Percentiles rank a stretch among this genome's conserved stretches.
phyloP scores from a whole-genome alignment of 2,888 invertebrate genomes.

The Herminia tarsipennalis region DNA sequence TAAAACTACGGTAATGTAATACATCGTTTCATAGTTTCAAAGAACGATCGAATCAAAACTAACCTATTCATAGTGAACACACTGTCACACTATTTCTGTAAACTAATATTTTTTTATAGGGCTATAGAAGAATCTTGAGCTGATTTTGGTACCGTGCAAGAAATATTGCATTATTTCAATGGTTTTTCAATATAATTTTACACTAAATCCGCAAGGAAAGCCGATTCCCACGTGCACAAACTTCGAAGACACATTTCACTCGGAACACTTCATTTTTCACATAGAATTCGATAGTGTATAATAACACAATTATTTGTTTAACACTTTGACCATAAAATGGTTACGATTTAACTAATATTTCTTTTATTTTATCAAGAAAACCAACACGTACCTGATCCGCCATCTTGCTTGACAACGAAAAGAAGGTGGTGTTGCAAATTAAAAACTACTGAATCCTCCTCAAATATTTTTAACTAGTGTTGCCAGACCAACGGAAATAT shows the following conservation, averaged over 20 bases:
- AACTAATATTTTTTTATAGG: no score
- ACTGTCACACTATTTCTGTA: conserved; percentile 8
- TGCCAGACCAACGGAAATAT: no score
- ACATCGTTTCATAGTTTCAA: no score
- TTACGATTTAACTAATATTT: conserved; percentile 24
- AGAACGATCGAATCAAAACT: conserved; percentile 16
- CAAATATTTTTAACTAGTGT: conserved; percentile 14
- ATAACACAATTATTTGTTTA: conserved; percentile 8
- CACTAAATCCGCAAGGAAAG: conserved; percentile 16
- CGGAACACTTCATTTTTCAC: conserved; percentile 35
- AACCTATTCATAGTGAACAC: conserved; percentile 36
- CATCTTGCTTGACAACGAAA: conserved; percentile 89
- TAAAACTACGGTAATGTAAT: no score
- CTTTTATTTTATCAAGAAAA: conserved; percentile 52
- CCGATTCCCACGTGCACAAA: conserved; percentile 66
- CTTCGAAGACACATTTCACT: conserved; percentile 56
- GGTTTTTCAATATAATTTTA: conserved; percentile 5
- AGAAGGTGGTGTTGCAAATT: conserved; percentile 65
- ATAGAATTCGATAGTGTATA: conserved; percentile 17
- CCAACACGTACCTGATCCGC: conserved; percentile 91
- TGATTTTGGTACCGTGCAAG: not conserved
- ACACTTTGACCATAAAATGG: conserved; percentile 28
- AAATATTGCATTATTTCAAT: not conserved
- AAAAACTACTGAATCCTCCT: conserved; percentile 8
- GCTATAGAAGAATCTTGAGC: no score